These are phyloP conservation scores for Agonopterix alstromeriana DNA, from an alignment of 2,888 invertebrate genomes.

Conservation along the genomic window DNA sequence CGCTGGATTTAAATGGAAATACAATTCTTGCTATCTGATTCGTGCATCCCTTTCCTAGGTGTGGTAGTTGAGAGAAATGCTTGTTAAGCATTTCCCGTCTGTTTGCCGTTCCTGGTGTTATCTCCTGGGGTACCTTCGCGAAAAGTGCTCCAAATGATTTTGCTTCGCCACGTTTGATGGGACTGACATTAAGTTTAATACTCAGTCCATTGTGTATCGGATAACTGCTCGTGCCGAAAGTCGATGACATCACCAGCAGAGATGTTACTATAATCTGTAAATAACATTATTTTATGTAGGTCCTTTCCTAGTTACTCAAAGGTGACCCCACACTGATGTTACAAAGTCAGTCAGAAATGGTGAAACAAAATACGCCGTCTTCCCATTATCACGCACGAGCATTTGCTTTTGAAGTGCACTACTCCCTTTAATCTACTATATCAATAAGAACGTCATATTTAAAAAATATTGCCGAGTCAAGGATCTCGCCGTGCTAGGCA, in stretches of 20 bases:
- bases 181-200: slow-evolving; percentile 36
- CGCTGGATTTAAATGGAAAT: slow-evolving; percentile 14
- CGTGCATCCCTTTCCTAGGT: slow-evolving; percentile 27
- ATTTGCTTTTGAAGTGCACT: too few relatives aligned
- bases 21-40: slow-evolving; percentile 44
- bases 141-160: slow-evolving; percentile 33
- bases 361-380: too few relatives aligned
- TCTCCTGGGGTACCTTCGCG: slow-evolving; percentile 38
- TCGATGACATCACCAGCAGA: not conserved
- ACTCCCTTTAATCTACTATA: too few relatives aligned
- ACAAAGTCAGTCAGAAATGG: too few relatives aligned
- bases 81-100: slow-evolving; percentile 12
- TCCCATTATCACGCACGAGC: too few relatives aligned
- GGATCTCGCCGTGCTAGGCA: too few relatives aligned
- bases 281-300: too few relatives aligned
- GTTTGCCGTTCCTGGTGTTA: slow-evolving; percentile 10
- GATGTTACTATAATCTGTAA: too few relatives aligned
- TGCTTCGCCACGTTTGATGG: slow-evolving; percentile 25
- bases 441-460: too few relatives aligned
- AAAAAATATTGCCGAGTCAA: too few relatives aligned
- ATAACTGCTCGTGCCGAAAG: slow-evolving; percentile 12
- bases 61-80: slow-evolving; percentile 14
- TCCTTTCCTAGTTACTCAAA: too few relatives aligned
- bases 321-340: too few relatives aligned
- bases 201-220: slow-evolving; percentile 47